A percentile compares a stretch with the other conserved stretches of the same genome.
phyloP scores from a whole-genome alignment of 2,113 vertebrate species.

The Todiramphus chloris region DNA sequence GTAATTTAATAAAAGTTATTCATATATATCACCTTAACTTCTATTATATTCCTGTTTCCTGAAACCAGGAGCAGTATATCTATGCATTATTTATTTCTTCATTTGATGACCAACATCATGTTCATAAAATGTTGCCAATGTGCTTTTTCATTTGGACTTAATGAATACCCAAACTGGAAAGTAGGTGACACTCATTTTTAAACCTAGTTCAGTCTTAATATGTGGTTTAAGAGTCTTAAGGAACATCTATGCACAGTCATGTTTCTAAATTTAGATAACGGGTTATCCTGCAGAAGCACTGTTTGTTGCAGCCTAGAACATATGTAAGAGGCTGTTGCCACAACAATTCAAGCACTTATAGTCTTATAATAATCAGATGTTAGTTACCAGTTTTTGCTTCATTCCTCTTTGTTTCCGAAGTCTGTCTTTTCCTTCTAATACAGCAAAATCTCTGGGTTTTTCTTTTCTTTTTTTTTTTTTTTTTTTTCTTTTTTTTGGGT shows the following conservation, averaged over 20 bases:
- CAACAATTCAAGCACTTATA: not conserved
- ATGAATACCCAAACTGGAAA: not conserved
- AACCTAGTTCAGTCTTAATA: not conserved
- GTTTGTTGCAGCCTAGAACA: not conserved
- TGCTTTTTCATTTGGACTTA: not conserved
- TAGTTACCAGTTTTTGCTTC: not conserved
- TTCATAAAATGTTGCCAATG: not conserved
- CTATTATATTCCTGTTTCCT: not conserved
- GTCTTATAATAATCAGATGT: not conserved
- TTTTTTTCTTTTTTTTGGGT: rapidly evolving
- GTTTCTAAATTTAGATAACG: not conserved
- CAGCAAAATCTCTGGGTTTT: not conserved
- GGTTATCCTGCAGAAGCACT: not conserved
- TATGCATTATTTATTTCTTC: not conserved
- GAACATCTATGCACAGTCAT: not conserved
- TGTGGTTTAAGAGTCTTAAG: not conserved
- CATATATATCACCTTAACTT: not conserved
- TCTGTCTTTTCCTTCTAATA: not conserved
- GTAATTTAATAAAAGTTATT: not conserved
- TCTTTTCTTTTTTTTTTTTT: no score
- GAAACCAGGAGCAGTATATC: not conserved
- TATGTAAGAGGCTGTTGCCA: not conserved
- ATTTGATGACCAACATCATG: not conserved
- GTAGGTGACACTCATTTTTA: not conserved
- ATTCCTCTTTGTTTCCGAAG: not conserved